Evolutionary conservation across 2,888 invertebrate genomes (phyloP).

Genomic region (Pedicia rivosa): DNA sequence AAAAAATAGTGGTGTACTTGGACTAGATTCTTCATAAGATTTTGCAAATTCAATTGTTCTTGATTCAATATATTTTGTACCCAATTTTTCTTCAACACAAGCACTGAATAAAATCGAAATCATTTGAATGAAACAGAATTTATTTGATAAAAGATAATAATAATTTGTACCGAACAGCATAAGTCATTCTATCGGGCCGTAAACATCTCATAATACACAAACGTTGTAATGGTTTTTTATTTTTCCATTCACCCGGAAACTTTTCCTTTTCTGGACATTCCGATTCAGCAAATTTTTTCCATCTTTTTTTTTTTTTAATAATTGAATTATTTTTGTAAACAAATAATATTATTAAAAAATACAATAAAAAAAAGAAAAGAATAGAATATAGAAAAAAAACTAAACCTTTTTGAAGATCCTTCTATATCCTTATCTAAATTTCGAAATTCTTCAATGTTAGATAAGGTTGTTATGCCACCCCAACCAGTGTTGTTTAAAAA

Average conservation of each 20-base stretch:
- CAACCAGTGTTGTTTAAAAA: slow-evolving; percentile 65
- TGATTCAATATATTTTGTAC: slow-evolving; percentile 64
- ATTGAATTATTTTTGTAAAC: not conserved
- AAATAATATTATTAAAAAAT: no score
- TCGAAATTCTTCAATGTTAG: slow-evolving; percentile 60
- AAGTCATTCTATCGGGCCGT: slow-evolving; percentile 87
- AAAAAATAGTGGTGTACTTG: slow-evolving; percentile 80
- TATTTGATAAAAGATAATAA: not conserved
- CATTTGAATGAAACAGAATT: slow-evolving; percentile 8
- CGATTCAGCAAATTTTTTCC: slow-evolving; percentile 84
- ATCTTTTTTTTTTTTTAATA: no score
- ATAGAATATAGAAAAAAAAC: no score
- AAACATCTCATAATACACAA: slow-evolving; percentile 86
- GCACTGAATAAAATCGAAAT: slow-evolving; percentile 25
- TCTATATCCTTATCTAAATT: slow-evolving; percentile 84
- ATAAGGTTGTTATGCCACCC: slow-evolving; percentile 69
- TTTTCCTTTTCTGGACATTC: slow-evolving; percentile 89
- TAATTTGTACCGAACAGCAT: slow-evolving; percentile 43
- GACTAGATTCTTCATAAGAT: slow-evolving; percentile 72
- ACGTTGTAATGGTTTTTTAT: slow-evolving; percentile 66
- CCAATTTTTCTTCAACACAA: slow-evolving; percentile 81
- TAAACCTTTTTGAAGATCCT: slow-evolving; percentile 77
- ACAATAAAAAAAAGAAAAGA: no score
- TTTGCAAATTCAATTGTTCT: slow-evolving; percentile 66
- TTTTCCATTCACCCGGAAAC: slow-evolving; percentile 93